Evolutionary conservation across 2,113 vertebrate genomes (phyloP), one percentile per base, ranked within the genome.

Genomic region (Engystomops pustulosus): DNA sequence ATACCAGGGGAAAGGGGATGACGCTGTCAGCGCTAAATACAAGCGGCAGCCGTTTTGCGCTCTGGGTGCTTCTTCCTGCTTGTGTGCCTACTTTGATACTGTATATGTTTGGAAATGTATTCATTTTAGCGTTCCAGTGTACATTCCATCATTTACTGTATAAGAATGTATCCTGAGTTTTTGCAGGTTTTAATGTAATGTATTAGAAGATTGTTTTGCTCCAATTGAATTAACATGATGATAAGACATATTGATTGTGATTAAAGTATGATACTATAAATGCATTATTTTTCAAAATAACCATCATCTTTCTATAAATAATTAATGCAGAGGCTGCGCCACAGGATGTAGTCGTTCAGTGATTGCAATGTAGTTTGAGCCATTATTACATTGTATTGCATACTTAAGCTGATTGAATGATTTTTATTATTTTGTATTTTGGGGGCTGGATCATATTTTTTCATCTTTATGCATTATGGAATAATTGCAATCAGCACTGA

Each of bases 221-320:
- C 27, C 51, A 88, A n/a, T 38, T 77, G 83, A 74, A 49, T 88
- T 91, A 85, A 36, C 36, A 86, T 71, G 87, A 71, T 85, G 90
- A 67, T 23, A 88, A 90, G 91, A 67, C 84, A 89, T 89, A 89
- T 86, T 86, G 86, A 86, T 89, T 87, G 91, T 58, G 51, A 77
- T 90, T 90, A 90, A 90, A 89, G 84, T 89, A 86, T 88, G 84
- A 88, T 27, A 3, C 82, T 87, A 87, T 90, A 90, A 92, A 90
- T 92, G 85, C 72, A 79, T 88, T 92, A 89, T 87, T 81, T 62
- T 88, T 90, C 86, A 80, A 88, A 89, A 89, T 89, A 91, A 89
- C 85, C 80, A 84, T 88, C 84, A 90, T 45, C 75, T 88, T 69
- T 49, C 77, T 86, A 80, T 91, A 89, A 92, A 91, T 92, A 92